Base-by-base conservation (phyloP, 1,140 invertebrate species). In the Helicoverpa zea region DNA sequence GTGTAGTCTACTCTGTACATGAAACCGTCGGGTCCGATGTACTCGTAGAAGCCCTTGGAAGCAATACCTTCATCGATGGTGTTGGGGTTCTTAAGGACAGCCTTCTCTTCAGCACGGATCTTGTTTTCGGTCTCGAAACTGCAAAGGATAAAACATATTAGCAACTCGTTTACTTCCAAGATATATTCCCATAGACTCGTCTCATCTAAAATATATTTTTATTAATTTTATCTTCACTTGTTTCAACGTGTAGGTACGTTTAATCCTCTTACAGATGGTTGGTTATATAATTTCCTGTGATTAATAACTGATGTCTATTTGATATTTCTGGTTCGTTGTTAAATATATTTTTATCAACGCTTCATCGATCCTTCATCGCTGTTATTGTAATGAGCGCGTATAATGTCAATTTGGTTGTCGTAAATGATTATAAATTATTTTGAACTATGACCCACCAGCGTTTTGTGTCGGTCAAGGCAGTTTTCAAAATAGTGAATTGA, bases 81-180 rank as follows among this genome's bases (percentile, higher is more conserved):
- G 84, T 95, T 95, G 13, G 94, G 86, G 81, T 95, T 95, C 83
- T 95, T 95, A 75, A 95, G 79, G 13, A 95, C 84, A 2, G 97
- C 97, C 79, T 96, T 95, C 90, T 98, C 97, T 90, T 97, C 94
- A 18, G 96, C 97, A 80, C 97, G 96, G 82, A 97, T 98, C 80
- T 97, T 97, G 89, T 98, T 97, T 77, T 96, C 97, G n/a, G 97
- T 97, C 89, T 97, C 96, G 93, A 96, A 98, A 88, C 96, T 97
- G 91, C 79, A 86, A 91, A 79, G 18, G 78, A 87, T 72, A 51
- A 63, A 12, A 30, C 63, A 9, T 56, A 66, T 18, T 66, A 52
- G 43, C 30, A 43, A 0, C 43, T 14, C 1, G 12, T 51, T 76
- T 58, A 10, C 16, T 13, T 12, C 16, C 3, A 18, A 4, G 12